phyloP scores from a whole-genome alignment of 2,888 invertebrate species.

The Cryptocephalus moraei region DNA sequence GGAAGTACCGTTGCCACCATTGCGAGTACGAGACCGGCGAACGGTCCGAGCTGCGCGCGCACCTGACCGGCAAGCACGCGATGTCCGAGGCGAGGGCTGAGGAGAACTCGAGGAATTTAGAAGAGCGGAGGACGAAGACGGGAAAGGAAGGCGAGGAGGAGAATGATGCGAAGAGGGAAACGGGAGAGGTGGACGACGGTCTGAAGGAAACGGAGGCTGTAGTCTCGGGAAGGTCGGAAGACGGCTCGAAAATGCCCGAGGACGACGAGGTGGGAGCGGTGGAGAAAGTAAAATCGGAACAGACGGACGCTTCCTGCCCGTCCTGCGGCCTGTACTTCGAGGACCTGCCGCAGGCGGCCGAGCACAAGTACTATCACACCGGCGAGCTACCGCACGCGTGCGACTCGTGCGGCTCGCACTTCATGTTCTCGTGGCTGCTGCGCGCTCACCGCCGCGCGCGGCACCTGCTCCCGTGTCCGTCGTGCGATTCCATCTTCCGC shows the following conservation, averaged over 20 bases:
- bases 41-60: neutral
- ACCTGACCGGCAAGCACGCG: neutral
- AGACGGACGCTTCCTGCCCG: too few species aligned
- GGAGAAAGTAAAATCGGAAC: too few species aligned
- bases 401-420: constrained; percentile 39
- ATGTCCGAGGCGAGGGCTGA: too few species aligned
- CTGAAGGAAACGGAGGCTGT: too few species aligned
- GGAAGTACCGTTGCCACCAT: neutral
- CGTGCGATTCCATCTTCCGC: constrained; percentile 17
- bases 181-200: too few species aligned
- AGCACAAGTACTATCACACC: constrained; percentile 30
- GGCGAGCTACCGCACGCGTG: constrained; percentile 30
- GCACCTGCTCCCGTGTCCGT: constrained; percentile 12
- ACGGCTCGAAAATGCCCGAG: too few species aligned
- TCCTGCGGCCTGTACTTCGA: neutral
- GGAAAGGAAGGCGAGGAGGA: too few species aligned
- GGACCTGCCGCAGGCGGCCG: constrained; percentile 4
- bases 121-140: too few species aligned
- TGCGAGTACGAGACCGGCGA: neutral
- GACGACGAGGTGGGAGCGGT: neutral
- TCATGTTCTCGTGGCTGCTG: constrained; percentile 27
- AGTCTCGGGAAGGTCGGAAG: too few species aligned
- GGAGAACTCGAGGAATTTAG: too few species aligned
- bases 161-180: too few species aligned
- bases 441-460: constrained; percentile 37